Conservation (phyloP, 2,797 vertebrate genomes). For the Lutra lutra region DNA sequence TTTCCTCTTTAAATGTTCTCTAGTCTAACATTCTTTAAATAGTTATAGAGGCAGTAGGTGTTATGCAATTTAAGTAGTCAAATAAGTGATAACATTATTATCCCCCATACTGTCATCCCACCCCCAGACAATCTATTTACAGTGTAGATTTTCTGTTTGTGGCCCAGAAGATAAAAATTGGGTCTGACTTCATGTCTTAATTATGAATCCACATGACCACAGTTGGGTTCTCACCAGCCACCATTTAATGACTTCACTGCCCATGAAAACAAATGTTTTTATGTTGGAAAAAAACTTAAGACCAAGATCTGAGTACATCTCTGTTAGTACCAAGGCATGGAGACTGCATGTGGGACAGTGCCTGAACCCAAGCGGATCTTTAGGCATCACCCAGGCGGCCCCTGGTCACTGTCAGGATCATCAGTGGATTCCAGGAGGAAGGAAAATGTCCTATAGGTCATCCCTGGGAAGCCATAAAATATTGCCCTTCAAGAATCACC, state of each 20-base stretch:
- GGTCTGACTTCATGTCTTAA: constrained; percentile 52
- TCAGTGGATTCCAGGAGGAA: not conserved
- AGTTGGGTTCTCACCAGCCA: not conserved
- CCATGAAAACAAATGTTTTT: not conserved
- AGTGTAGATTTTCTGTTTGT: constrained; percentile 47
- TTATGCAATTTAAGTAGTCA: constrained; percentile 53
- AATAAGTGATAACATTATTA: constrained; percentile 17
- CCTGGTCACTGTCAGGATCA: not conserved
- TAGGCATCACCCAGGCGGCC: not conserved
- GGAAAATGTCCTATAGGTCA: not conserved
- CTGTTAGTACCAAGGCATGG: not conserved
- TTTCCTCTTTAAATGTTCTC: constrained; percentile 37
- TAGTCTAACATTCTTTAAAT: constrained; percentile 60
- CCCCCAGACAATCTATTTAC: constrained; percentile 29
- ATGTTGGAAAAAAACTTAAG: not conserved
- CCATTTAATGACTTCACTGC: not conserved
- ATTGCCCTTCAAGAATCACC: not conserved
- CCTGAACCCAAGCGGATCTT: not conserved
- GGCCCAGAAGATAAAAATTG: constrained; percentile 32
- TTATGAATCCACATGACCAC: constrained; percentile 1
- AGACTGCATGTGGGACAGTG: not conserved
- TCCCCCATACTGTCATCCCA: not conserved
- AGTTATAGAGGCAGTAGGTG: constrained; percentile 21
- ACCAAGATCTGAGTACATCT: not conserved
- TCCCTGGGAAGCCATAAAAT: not conserved